A percentile compares a stretch with the other conserved stretches of the same genome.
Conservation (phyloP, 2,888 invertebrate species). For the Drosophila nr. medialis region DNA sequence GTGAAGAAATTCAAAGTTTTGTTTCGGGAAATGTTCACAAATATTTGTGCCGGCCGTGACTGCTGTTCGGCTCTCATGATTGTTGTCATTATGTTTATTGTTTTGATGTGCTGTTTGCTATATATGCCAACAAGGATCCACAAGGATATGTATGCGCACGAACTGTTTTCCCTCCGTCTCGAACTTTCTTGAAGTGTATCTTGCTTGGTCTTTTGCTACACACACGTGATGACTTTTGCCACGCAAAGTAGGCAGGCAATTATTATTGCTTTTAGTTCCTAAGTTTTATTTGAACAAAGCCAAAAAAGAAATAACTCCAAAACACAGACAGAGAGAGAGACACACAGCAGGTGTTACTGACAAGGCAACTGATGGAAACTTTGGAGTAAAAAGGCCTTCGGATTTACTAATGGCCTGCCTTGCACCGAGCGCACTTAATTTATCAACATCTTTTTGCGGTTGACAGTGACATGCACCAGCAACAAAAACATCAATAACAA, state of each 20-base stretch:
- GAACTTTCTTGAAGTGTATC: constrained; percentile 4
- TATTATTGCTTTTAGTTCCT: constrained; percentile 45
- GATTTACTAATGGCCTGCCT: constrained; percentile 52
- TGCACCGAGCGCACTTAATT: constrained; percentile 61
- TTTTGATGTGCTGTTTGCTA: constrained; percentile 33
- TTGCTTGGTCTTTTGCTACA: constrained; percentile 22
- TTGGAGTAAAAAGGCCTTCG: constrained; percentile 30
- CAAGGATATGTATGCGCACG: constrained; percentile 3
- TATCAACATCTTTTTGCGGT: constrained; percentile 64
- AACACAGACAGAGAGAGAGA: not conserved
- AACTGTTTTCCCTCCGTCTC: not conserved
- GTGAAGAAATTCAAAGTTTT: constrained; percentile 59
- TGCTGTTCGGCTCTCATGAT: constrained; percentile 41
- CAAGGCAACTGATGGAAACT: constrained; percentile 33
- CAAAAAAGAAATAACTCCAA: constrained; percentile 40
- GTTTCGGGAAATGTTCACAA: constrained; percentile 49
- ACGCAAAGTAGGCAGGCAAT: constrained; percentile 44
- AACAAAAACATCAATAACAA: constrained; percentile 14
- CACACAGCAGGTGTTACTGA: constrained; percentile 62
- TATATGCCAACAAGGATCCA: constrained; percentile 24
- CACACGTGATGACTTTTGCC: constrained; percentile 43
- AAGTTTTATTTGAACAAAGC: constrained; percentile 30
- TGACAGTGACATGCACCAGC: constrained; percentile 58
- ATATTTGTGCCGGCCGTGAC: constrained; percentile 43
- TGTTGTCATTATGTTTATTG: constrained; percentile 62